Evolutionary conservation across 2,888 invertebrate genomes (phyloP), one percentile per base, ranked within the genome.

Genomic region (Yponomeuta plumbellus): DNA sequence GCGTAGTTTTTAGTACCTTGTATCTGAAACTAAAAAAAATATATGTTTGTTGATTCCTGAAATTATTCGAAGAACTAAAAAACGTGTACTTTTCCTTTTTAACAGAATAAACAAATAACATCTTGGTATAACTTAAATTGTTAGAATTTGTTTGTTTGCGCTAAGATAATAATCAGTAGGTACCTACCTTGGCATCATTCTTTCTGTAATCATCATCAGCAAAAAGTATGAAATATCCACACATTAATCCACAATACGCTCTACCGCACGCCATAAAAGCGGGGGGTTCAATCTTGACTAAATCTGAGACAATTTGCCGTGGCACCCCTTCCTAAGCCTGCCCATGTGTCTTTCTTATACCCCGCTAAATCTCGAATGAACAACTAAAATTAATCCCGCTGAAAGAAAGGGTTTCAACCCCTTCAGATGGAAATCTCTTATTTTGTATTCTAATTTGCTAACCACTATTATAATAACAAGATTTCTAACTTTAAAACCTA

Each of bases 291-390:
- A 87, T 86, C 85, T 85, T 88, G 89, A 90, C 89, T 80, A 85
- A 85, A 87, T 86, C 86, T 85, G 85, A 90, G 90, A 91, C 90
- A 90, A 89, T 91, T 91, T 88, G 88, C 87, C 83, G 77, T 76
- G 78, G 80, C 75, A 80, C 76, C 85, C 84, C 87, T 83, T 81
- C 74, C 76, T 90, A 88, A 89, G 88, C 89, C 86, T 84, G 89
- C 89, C 90, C 88, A 90, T 91, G 85, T 80, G 81, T 91, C 91
- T 90, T 90, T 89, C 90, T 91, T 91, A 90, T 87, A 85, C 88
- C 86, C 83, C 83, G 80, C 88, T 88, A 88, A 88, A 90, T 89
- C 89, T 89, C 85, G 83, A 88, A 90, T 88, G 89, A 89, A 90
- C 90, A 91, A 88, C 87, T 86, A 84, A 89, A 88, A 90, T 90